Conservation (phyloP, 37 sponge, comb jelly and placozoan genomes). For the Aplysina aerophoba region DNA sequence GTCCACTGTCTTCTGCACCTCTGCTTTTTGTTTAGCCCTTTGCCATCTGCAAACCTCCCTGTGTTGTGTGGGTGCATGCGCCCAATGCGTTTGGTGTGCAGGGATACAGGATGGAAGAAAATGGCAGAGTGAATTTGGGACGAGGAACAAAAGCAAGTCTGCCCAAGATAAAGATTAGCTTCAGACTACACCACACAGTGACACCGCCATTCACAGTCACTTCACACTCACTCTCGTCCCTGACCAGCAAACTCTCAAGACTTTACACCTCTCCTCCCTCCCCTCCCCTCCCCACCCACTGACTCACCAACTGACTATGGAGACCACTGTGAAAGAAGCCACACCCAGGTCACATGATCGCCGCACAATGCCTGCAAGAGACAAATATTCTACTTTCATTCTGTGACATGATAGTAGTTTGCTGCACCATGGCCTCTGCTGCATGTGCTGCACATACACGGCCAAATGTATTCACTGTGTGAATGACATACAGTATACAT, state of each 20-base stretch:
- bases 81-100: background rate
- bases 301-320: constrained; percentile 70
- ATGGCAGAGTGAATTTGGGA: background rate
- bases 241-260: too few species aligned
- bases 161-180: background rate
- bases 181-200: background rate
- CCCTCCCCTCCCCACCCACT: too few species aligned
- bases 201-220: too few species aligned
- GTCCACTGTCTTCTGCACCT: constrained; percentile 50
- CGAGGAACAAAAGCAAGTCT: background rate
- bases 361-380: constrained; percentile 50
- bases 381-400: too few species aligned
- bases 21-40: constrained; percentile 52
- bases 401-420: too few species aligned
- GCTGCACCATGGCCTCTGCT: too few species aligned
- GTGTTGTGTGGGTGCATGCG: background rate
- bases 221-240: too few species aligned
- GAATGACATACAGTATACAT: too few species aligned
- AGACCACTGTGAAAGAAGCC: constrained; percentile 52
- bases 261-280: too few species aligned
- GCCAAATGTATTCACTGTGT: too few species aligned
- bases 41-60: constrained; percentile 61
- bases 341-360: constrained; percentile 83
- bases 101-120: background rate
- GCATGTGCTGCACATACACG: too few species aligned